Evolutionary conservation across 2,888 invertebrate genomes (phyloP).

Genomic region (Laspeyria flexula): DNA sequence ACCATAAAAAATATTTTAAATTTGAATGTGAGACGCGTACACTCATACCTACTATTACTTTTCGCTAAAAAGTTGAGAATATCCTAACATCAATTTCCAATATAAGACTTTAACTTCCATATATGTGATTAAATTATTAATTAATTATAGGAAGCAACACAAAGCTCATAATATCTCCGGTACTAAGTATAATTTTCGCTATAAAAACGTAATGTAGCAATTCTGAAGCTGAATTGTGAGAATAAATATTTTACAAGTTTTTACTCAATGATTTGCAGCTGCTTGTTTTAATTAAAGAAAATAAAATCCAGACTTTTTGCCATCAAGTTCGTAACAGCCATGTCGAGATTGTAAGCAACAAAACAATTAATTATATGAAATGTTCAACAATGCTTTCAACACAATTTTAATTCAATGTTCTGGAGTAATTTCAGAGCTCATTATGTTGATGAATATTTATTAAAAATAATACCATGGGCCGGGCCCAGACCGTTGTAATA

Average conservation of each 20-base stretch:
- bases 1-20: neutral
- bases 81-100: too few relatives aligned
- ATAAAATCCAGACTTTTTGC: conserved; percentile 36
- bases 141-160: too few relatives aligned
- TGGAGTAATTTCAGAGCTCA: conserved; percentile 54
- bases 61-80: too few relatives aligned
- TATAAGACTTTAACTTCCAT: too few relatives aligned
- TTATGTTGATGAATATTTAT: conserved; percentile 61
- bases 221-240: too few relatives aligned
- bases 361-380: conserved; percentile 59
- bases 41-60: too few relatives aligned
- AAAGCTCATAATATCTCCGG: too few relatives aligned
- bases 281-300: conserved; percentile 42
- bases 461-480: conserved; percentile 46
- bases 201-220: too few relatives aligned
- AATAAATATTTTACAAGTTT: conserved; percentile 8
- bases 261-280: conserved; percentile 39
- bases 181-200: too few relatives aligned
- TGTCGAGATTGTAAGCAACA: conserved; percentile 40
- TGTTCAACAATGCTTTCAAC: conserved; percentile 52
- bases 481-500: conserved; percentile 9
- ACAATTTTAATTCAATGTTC: conserved; percentile 54
- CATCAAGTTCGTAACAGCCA: conserved; percentile 38
- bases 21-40: too few relatives aligned
- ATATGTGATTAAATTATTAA: too few relatives aligned